phyloP scores from a whole-genome alignment of 2,888 invertebrate genomes.

The Eristalis arbustorum region DNA sequence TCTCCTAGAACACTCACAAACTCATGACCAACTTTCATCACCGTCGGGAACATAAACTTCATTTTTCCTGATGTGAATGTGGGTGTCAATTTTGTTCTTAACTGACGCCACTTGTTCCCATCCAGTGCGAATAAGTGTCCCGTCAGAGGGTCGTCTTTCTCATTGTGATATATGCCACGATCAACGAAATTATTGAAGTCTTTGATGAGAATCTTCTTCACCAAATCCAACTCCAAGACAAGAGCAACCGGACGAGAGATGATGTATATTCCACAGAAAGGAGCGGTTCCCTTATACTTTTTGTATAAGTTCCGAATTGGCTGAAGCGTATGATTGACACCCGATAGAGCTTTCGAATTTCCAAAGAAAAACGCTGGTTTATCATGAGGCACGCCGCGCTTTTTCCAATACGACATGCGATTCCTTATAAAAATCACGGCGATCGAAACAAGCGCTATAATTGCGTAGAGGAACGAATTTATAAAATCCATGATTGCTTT shows the following conservation, averaged over 20 bases:
- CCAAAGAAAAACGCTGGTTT: conserved; percentile 72
- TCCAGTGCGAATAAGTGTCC: conserved; percentile 79
- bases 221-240: conserved; percentile 75
- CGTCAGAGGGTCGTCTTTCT: conserved; percentile 77
- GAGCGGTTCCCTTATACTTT: conserved; percentile 72
- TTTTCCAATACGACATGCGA: conserved; percentile 71
- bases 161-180: conserved; percentile 76
- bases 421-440: background rate
- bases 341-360: conserved; percentile 65
- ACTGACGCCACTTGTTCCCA: conserved; percentile 77
- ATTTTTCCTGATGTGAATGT: conserved; percentile 75
- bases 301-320: conserved; percentile 72
- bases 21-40: conserved; percentile 71
- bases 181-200: conserved; percentile 76
- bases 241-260: conserved; percentile 75
- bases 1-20: background rate
- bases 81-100: conserved; percentile 74
- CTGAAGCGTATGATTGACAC: conserved; percentile 59
- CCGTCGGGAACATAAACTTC: conserved; percentile 73
- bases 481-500: background rate
- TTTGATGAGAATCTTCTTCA: conserved; percentile 74
- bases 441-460: background rate
- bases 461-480: background rate
- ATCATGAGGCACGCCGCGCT: conserved; percentile 72
- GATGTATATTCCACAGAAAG: conserved; percentile 77